Base-by-base conservation (phyloP, 2,797 vertebrate species). In the Etheostoma perlongum region DNA sequence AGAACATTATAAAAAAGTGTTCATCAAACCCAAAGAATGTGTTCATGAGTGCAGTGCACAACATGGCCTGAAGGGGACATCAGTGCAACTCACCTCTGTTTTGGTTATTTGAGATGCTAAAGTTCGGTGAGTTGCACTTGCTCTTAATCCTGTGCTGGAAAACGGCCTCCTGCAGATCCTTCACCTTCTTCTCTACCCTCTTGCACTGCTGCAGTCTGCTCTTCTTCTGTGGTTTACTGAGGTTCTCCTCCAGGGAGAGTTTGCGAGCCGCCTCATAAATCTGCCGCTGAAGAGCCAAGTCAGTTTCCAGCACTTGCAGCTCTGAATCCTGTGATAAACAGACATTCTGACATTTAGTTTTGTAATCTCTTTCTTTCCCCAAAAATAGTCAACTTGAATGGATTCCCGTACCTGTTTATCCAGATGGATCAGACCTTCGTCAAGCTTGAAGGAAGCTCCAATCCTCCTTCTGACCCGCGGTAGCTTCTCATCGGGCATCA, bases 241-340 rank as follows among this genome's bases (percentile, higher is more conserved):
- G 94, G 79, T 97, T 95, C 36, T 94, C 96, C 92, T 99, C 98
- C 0, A 89, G 89, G 54, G 95, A 97, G n/a, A 99, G 96, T 40
- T 94, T 95, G 9, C 94, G 94, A 0, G 96, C 94, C 0, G 98
- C 97, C 83, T 96, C 95, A 0, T 95, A 95, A 57, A 99, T 98
- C 94, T 97, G 96, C 69, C 94, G 92, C 91, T 98, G 98, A 75
- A 99, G 91, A 0, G 97, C 96, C 86, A 98, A 87, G 83, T 97
- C 96, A 27, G 90, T 94, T 88, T 98, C 96, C 82, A 98, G 90
- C 2, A 90, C 76, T 19, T 96, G 95, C 82, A 97, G 85, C 86
- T 94, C 93, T 0, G 97, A 94, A 83, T 98, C 96, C 97, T 99
- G 21, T 0, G 18, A 40, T 30, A 42, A 46, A 10, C 21, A 73